Evolutionary conservation across 2,888 invertebrate species (phyloP).

Genomic region (Lobophora halterata): DNA sequence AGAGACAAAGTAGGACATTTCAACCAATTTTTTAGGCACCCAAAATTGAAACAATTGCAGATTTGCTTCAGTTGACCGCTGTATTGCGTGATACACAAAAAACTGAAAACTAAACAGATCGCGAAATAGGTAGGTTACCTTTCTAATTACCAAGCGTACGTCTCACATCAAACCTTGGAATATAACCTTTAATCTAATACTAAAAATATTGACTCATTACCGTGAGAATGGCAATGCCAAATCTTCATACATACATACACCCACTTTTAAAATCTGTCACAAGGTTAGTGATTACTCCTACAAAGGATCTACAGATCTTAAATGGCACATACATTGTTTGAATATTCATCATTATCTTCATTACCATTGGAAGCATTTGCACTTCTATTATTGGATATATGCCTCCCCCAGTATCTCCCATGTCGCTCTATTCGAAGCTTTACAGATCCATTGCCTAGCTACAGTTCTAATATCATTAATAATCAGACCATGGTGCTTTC

Average conservation of each 20-base stretch:
- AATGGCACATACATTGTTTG: too few species aligned
- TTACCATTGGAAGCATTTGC: too few species aligned
- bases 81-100: conserved; percentile 26
- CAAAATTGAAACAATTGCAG: conserved; percentile 29
- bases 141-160: conserved; percentile 25
- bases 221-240: conserved; percentile 11
- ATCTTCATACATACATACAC: conserved; percentile 8
- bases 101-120: conserved; percentile 26
- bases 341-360: too few species aligned
- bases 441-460: too few species aligned
- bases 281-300: conserved; percentile 3
- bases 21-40: conserved; percentile 17
- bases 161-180: conserved; percentile 12
- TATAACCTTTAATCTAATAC: conserved; percentile 11
- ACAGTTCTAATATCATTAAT: too few species aligned
- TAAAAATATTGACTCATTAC: conserved; percentile 9
- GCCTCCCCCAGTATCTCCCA: too few species aligned
- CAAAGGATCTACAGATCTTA: too few species aligned
- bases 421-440: too few species aligned
- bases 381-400: too few species aligned
- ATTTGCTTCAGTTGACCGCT: conserved; percentile 25
- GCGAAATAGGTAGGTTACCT: conserved; percentile 32
- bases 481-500: too few species aligned
- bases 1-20: conserved; percentile 20
- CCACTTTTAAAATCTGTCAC: conserved; percentile 4